Evolutionary conservation across 1,140 invertebrate genomes (phyloP).

Genomic region (Listronotus bonariensis): DNA sequence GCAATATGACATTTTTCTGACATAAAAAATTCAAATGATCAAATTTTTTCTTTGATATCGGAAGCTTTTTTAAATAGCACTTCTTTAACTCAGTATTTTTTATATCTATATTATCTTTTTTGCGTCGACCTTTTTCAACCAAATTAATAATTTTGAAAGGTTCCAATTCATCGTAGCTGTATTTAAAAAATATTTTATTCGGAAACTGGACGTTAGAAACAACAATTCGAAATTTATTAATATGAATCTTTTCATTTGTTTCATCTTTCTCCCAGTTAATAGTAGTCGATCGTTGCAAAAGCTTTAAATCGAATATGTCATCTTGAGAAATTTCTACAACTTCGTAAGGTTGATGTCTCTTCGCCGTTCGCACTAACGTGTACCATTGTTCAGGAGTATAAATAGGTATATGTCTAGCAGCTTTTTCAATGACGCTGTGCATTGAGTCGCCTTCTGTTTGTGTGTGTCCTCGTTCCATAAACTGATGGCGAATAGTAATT

Average conservation of each 20-base stretch:
- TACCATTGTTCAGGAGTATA: slow-evolving; percentile 48
- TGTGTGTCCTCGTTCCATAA: slow-evolving; percentile 44
- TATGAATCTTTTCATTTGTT: not conserved
- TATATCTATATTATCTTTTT: too few species aligned
- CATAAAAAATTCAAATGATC: too few species aligned
- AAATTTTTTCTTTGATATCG: too few species aligned
- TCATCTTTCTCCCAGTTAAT: not conserved
- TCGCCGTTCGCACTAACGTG: slow-evolving; percentile 45
- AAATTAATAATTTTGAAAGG: too few species aligned
- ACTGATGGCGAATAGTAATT: slow-evolving; percentile 45
- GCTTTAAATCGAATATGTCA: slow-evolving; percentile 1
- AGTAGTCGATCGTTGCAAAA: not conserved
- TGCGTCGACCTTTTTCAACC: too few species aligned
- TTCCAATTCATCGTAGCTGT: too few species aligned
- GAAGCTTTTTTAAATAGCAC: too few species aligned
- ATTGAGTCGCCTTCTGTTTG: slow-evolving; percentile 36
- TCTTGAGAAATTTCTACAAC: not conserved
- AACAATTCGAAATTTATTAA: not conserved
- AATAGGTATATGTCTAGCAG: slow-evolving; percentile 43
- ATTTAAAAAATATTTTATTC: not conserved
- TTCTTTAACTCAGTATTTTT: too few species aligned
- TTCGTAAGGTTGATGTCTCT: slow-evolving; percentile 29
- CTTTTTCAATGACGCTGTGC: slow-evolving; percentile 51
- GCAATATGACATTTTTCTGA: too few species aligned
- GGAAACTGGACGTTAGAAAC: slow-evolving; percentile 1